Percentiles rank a stretch among this genome's conserved stretches.
Evolutionary conservation across 1,140 invertebrate genomes (phyloP).

Genomic region (Tetragonula clypearis): DNA sequence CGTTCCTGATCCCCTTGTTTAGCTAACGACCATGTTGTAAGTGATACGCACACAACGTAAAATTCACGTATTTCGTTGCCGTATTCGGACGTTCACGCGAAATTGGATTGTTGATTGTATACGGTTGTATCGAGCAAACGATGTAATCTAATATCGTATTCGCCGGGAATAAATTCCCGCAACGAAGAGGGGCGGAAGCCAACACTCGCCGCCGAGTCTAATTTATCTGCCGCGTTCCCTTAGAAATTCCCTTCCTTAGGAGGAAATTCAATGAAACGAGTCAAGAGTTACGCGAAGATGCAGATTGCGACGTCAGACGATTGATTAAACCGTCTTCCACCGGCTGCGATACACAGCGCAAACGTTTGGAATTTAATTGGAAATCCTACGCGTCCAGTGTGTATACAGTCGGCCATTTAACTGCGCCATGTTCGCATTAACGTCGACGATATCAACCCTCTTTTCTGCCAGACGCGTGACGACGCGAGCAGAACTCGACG

Average conservation of each 20-base stretch:
- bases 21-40: too few species aligned
- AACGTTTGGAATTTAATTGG: constrained; percentile 20
- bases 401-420: not conserved
- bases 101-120: too few species aligned
- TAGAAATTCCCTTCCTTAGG: not conserved
- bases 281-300: not conserved
- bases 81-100: too few species aligned
- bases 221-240: not conserved
- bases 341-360: not conserved
- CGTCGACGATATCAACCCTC: constrained; percentile 2
- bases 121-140: too few species aligned
- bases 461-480: not conserved
- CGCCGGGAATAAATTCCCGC: not conserved
- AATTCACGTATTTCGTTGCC: too few species aligned
- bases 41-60: too few species aligned
- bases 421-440: not conserved
- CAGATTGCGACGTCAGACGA: not conserved
- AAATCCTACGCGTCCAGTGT: not conserved
- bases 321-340: not conserved
- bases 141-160: too few species aligned
- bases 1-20: too few species aligned
- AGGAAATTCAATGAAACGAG: not conserved
- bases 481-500: too few species aligned
- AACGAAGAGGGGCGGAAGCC: not conserved
- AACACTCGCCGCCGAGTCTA: not conserved